These are phyloP conservation scores for Drosophila gunungcola DNA, from an alignment of 1,140 invertebrate species.

Conservation along the genomic window DNA sequence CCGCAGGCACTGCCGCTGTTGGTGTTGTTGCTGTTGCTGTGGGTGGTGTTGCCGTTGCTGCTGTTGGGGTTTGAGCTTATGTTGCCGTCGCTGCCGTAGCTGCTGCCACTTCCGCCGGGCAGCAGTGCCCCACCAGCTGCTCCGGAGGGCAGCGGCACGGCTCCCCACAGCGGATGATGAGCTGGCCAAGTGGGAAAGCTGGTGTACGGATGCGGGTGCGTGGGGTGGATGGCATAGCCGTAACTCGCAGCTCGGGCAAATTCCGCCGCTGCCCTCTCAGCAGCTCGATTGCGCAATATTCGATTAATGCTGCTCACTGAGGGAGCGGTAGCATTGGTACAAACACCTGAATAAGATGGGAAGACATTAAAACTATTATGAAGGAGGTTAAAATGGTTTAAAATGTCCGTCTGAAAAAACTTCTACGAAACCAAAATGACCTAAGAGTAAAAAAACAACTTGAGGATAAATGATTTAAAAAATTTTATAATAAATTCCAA, in stretches of 20 bases:
- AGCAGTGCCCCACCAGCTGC: constrained; percentile 13
- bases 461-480: too few species aligned
- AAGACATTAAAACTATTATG: not conserved
- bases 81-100: constrained; percentile 48
- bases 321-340: constrained; percentile 95
- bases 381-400: too few species aligned
- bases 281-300: constrained; percentile 95
- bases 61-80: constrained; percentile 34
- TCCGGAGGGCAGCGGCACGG: constrained; percentile 49
- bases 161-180: constrained; percentile 74
- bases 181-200: constrained; percentile 85
- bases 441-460: too few species aligned
- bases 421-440: too few species aligned
- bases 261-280: constrained; percentile 96
- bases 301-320: constrained; percentile 97
- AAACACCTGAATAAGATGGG: constrained; percentile 86
- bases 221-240: constrained; percentile 90
- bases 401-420: too few species aligned
- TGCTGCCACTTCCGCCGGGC: constrained; percentile 23
- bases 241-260: constrained; percentile 96
- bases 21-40: constrained; percentile 33
- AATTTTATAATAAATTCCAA: too few species aligned
- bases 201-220: constrained; percentile 89
- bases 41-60: constrained; percentile 25
- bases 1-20: constrained; percentile 51